Conservation (phyloP, 2,797 vertebrate genomes). For the Thalassophryne amazonica region DNA sequence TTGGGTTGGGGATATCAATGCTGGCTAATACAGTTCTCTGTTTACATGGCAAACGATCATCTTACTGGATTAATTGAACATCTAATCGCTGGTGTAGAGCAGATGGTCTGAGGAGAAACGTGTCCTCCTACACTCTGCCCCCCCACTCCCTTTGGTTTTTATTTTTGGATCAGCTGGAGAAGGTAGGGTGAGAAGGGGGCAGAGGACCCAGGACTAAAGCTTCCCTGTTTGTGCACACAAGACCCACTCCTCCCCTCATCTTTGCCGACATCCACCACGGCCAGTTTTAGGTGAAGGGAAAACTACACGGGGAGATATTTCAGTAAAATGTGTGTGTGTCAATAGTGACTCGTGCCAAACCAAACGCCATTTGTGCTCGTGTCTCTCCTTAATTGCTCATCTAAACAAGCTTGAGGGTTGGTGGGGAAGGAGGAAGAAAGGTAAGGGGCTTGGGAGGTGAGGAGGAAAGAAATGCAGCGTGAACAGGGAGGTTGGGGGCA, state of each 20-base stretch:
- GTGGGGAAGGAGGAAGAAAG: conserved; percentile 64
- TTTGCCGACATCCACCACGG: conserved; percentile 56
- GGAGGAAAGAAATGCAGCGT: conserved; percentile 54
- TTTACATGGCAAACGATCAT: conserved; percentile 67
- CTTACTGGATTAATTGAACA: conserved; percentile 71
- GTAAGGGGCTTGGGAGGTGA: conserved; percentile 48
- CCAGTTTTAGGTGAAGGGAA: conserved; percentile 66
- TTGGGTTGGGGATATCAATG: conserved; percentile 16
- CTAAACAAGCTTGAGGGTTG: conserved; percentile 76
- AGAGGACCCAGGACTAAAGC: conserved; percentile 57
- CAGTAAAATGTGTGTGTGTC: conserved; percentile 73
- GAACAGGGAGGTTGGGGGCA: too few species aligned
- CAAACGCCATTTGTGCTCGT: conserved; percentile 80
- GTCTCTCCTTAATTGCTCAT: conserved; percentile 77
- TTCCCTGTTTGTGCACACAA: conserved; percentile 62
- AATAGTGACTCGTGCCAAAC: conserved; percentile 68
- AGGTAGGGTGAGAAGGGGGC: conserved; percentile 52
- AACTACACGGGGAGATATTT: conserved; percentile 70
- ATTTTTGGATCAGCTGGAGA: conserved; percentile 64
- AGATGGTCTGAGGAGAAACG: conserved; percentile 61
- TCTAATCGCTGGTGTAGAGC: conserved; percentile 59
- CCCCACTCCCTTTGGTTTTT: conserved; percentile 47
- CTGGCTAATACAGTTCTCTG: conserved; percentile 43
- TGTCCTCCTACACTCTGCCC: conserved; percentile 20
- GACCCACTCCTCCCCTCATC: conserved; percentile 62